Conservation (phyloP, 2,888 invertebrate species). For the Petrolisthes manimaculis region DNA sequence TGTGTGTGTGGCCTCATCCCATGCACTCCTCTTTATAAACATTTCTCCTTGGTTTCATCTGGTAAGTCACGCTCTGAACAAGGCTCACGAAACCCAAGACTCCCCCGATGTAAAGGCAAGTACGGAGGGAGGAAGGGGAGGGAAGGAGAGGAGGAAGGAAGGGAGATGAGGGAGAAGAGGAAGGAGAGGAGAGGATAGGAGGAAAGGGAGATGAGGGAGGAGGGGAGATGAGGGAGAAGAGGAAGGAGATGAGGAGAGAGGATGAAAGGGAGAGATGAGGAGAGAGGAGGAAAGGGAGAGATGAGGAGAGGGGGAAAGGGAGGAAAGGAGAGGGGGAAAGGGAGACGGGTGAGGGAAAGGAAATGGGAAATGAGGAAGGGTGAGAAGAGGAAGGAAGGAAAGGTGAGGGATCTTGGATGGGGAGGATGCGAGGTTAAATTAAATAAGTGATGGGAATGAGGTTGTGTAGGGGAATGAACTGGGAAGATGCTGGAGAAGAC, state of each 20-base stretch:
- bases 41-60: background rate
- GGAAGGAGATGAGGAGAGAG: background rate
- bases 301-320: background rate
- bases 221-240: background rate
- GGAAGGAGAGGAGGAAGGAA: background rate
- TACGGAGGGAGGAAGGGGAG: background rate
- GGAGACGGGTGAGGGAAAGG: background rate
- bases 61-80: background rate
- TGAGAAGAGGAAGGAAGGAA: background rate
- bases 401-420: background rate
- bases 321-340: background rate
- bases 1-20: too few relatives aligned
- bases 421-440: background rate
- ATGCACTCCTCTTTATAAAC: background rate
- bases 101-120: background rate
- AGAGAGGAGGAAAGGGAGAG: background rate
- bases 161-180: background rate
- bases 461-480: slow-evolving; percentile 10
- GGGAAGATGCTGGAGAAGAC: background rate
- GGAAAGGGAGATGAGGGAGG: background rate
- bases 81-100: background rate
- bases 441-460: background rate
- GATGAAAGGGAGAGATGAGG: background rate
- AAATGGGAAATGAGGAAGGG: background rate
- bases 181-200: background rate